Evolutionary conservation across 2,797 vertebrate genomes (phyloP).

Genomic region (Pitangus sulphuratus): DNA sequence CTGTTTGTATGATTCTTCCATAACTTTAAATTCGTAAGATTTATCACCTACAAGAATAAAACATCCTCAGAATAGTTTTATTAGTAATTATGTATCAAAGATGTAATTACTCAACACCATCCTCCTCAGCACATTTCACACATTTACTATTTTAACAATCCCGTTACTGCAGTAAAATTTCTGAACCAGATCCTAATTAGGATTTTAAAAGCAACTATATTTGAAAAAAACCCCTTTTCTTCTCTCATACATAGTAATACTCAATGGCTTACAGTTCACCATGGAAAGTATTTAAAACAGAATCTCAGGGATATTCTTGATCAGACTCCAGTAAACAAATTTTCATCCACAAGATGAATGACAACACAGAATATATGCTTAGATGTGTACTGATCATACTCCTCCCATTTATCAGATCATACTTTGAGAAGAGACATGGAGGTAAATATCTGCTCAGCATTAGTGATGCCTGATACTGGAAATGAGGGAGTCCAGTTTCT

Average conservation of each 20-base stretch:
- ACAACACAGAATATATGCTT: neutral
- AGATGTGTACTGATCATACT: neutral
- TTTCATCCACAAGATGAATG: neutral
- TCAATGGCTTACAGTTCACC: neutral
- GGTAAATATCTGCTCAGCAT: neutral
- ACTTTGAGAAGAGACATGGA: neutral
- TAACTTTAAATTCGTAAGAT: constrained; percentile 79
- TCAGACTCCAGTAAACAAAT: neutral
- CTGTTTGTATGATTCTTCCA: constrained; percentile 85
- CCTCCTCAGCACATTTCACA: neutral
- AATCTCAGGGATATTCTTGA: neutral
- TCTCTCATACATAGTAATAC: neutral
- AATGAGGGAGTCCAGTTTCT: neutral
- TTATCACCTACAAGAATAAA: constrained; percentile 79
- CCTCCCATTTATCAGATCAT: neutral
- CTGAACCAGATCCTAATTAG: neutral
- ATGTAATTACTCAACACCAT: neutral
- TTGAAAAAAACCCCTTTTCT: neutral
- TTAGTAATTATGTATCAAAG: neutral
- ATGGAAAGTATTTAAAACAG: neutral
- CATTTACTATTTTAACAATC: neutral
- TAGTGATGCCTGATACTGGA: neutral
- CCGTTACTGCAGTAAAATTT: neutral
- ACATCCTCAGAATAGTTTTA: neutral
- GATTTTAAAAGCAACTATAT: neutral